Evolutionary conservation across 2,888 invertebrate genomes (phyloP).

Genomic region (Hirtodrosophila duncani): DNA sequence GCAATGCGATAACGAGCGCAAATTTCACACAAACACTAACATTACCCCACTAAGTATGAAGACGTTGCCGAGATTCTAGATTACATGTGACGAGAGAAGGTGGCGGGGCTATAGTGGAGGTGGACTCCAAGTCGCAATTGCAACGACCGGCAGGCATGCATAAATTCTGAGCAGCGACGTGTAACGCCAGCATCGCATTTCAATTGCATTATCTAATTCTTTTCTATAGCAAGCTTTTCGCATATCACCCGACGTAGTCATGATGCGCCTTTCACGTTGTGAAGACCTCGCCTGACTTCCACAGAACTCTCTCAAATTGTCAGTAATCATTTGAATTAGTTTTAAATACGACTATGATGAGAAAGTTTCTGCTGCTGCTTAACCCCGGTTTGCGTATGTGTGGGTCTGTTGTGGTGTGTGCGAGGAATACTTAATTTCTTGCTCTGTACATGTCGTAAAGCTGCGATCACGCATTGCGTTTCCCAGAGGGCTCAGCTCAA

Average conservation of each 20-base stretch:
- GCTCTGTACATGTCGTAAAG: constrained; percentile 10
- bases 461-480: constrained; percentile 7
- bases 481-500: constrained; percentile 5
- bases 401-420: too few species aligned
- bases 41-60: constrained; percentile 65
- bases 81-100: constrained; percentile 68
- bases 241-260: constrained; percentile 28
- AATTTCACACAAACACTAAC: constrained; percentile 63
- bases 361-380: constrained; percentile 35
- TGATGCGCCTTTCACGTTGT: constrained; percentile 16
- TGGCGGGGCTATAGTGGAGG: constrained; percentile 19
- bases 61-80: constrained; percentile 68
- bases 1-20: constrained; percentile 70
- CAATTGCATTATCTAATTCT: constrained; percentile 68
- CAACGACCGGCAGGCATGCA: constrained; percentile 52
- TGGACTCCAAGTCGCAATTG: constrained; percentile 5
- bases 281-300: constrained; percentile 22
- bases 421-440: constrained; percentile 20
- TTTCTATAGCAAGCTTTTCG: constrained; percentile 34
- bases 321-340: constrained; percentile 58
- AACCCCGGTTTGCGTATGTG: too few species aligned
- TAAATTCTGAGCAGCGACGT: constrained; percentile 63
- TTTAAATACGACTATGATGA: constrained; percentile 62
- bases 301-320: constrained; percentile 28
- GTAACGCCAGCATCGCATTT: constrained; percentile 68